These are phyloP conservation scores for Rhynchophorus ferrugineus DNA, from an alignment of 1,140 invertebrate species.

Conservation along the genomic window DNA sequence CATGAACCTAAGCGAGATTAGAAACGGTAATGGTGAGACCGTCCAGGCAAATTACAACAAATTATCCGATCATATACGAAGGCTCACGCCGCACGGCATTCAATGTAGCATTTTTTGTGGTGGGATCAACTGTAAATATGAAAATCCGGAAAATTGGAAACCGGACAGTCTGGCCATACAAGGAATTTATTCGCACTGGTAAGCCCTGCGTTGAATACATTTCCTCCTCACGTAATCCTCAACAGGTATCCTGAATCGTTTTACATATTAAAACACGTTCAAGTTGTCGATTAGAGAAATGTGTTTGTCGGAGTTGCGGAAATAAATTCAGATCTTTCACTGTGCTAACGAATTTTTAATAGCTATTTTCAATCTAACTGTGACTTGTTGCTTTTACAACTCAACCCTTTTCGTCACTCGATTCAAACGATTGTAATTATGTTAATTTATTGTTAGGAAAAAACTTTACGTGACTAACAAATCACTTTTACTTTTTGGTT, in stretches of 20 bases:
- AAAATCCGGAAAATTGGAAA: conserved; percentile 58
- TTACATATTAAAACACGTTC: conserved; percentile 1
- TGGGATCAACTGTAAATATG: conserved; percentile 74
- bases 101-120: conserved; percentile 77
- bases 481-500: neutral
- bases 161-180: conserved; percentile 63
- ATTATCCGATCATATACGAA: conserved; percentile 39
- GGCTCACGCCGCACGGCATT: conserved; percentile 53
- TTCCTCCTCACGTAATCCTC: conserved; percentile 7
- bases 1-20: conserved; percentile 23
- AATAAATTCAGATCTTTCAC: too few species aligned
- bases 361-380: too few species aligned
- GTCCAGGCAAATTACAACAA: conserved; percentile 38
- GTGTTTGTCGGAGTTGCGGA: too few species aligned
- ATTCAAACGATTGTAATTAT: neutral
- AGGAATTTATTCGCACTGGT: conserved; percentile 80
- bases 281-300: too few species aligned
- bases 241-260: conserved; percentile 15
- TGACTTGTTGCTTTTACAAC: neutral
- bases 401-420: neutral
- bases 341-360: neutral
- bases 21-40: conserved; percentile 17
- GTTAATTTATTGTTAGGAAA: neutral
- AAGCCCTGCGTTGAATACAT: conserved; percentile 30
- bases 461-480: neutral